Base-by-base conservation (phyloP, 2,797 vertebrate species). In the Karalla daura region DNA sequence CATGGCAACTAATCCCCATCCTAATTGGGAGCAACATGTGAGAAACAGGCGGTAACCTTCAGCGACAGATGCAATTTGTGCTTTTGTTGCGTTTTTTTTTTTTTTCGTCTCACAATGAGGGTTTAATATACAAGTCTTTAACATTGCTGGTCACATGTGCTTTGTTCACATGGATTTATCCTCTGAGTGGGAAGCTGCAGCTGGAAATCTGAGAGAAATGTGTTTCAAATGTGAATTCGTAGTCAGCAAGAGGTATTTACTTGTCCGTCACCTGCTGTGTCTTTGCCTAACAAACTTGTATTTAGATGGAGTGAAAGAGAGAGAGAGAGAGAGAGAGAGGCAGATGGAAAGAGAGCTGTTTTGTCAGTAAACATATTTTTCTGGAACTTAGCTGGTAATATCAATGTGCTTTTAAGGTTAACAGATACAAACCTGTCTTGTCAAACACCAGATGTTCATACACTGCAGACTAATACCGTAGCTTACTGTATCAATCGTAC, bases 1-100 rank as follows among this genome's bases (percentile, higher is more conserved):
- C 80, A 86, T 86, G 76, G 83, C 45, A 82, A 92, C 86, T 70
- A 81, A 71, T 85, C 65, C 58, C 61, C 13, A 2, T 58, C 44
- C 55, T 80, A 87, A 86, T 76, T 78, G 63, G 45, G 46, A 66
- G 72, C 59, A 78, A 75, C 54, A 78, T 76, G 41, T 23, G 25
- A 66, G 50, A 71, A 45, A 72, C 46, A 28, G 41, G 37, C 36
- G 61, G 73, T 63, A 65, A 45, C 45, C 66, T 74, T 56, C 50
- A 64, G 49, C 33, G 39, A 72, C 65, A 64, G 63, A 60, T 23
- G 28, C 23, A 36, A 49, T 64, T 27, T 25, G 36, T 59, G 14
- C 11, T 27, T 27, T n/a, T 10, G 24, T 11, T 11, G 5, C 8
- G 8, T 1, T 40, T 56, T 44, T 49, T n/a, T n/a, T n/a, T n/a